Base-by-base conservation (phyloP, 2,797 vertebrate species). In the Pseudochirops corinnae region DNA sequence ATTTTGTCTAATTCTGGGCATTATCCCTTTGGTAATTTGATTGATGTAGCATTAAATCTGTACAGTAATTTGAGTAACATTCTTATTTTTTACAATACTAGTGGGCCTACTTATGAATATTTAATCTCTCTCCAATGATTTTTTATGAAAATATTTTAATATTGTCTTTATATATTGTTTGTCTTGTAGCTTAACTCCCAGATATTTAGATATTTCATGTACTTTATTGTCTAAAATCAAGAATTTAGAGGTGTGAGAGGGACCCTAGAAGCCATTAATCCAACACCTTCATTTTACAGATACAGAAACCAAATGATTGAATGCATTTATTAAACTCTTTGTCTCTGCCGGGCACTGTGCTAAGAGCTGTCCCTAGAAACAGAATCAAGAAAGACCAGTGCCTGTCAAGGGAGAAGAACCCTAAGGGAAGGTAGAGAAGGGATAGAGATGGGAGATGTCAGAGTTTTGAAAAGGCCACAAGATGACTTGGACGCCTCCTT, bases 151-250 rank as follows among this genome's bases (percentile, higher is more conserved):
- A 67, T 67, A 39, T 21, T 82, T 82, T 82, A 82, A 82, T 18
- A 46, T 82, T 46, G 74, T 82, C 18, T 82, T 82, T 46, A 82
- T 26, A 24, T 82, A 26, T 82, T 26, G n/a, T 74, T 74, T 74
- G 74, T 82, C 74, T 46, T 46, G 39, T 24, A 82, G n/a, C 3
- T 82, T 82, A 82, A 82, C n/a, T 82, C 74, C 16, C 2, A 46
- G 74, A 24, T 82, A 24, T 26, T 46, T 46, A 39, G 39, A 82
- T 82, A 82, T 82, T 82, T 82, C 9, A 21, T 10, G n/a, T 82
- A 82, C 21, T 82, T 21, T 24, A 0, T 82, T 96, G 94, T 97
- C 92, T 93, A 62, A 62, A 94, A 33, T 50, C 92, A 74, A 39
- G 3, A 14, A 56, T n/a, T 93, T 92, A 90, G 90, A 74, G 92